phyloP scores from a whole-genome alignment of 2,888 invertebrate genomes.

The Aromia moschata region DNA sequence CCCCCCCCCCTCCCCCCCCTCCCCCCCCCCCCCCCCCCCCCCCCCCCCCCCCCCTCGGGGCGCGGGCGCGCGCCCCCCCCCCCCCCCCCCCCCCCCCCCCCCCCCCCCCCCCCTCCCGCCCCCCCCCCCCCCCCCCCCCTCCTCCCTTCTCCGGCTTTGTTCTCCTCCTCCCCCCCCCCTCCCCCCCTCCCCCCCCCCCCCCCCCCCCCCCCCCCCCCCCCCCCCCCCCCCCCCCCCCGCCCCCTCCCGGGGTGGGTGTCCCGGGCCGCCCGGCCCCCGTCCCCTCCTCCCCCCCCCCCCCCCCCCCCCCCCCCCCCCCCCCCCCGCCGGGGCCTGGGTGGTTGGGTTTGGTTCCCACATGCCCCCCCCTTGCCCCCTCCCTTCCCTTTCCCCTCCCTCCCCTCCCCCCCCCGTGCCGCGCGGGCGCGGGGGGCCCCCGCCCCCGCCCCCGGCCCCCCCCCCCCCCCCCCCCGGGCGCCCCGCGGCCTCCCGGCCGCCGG shows the following conservation, averaged over 20 bases:
- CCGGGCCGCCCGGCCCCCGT: neutral
- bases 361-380: no score
- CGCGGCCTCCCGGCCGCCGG: no score
- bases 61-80: neutral
- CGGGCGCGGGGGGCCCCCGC: no score
- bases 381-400: no score
- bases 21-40: slow-evolving; percentile 1
- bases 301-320: neutral
- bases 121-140: neutral
- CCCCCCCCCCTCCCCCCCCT: neutral
- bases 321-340: no score
- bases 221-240: neutral
- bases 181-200: neutral
- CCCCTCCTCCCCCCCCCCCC: neutral
- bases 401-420: no score
- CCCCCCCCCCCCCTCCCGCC: neutral
- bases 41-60: neutral
- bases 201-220: neutral
- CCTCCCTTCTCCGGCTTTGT: neutral
- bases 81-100: neutral
- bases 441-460: no score
- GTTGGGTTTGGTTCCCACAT: no score
- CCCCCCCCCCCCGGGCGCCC: no score
- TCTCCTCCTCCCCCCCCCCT: neutral
- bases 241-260: neutral